Base-by-base conservation (phyloP, 1,140 invertebrate species). In the Caerostris darwini region DNA sequence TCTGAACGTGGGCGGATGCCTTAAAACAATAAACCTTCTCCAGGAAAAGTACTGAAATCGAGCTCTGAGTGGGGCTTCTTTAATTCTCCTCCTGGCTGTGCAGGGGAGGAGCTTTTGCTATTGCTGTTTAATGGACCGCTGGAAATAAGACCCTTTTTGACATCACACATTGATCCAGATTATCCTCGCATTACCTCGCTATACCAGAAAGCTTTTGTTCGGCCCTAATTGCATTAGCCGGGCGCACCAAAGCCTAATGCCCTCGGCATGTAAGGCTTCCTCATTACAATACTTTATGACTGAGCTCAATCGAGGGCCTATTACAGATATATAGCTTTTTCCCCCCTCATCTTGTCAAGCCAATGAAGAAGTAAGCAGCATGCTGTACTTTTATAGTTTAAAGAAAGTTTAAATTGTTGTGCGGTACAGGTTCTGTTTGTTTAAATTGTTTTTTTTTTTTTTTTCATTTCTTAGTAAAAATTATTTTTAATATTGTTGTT, bases 91-190 rank as follows among this genome's bases (percentile, higher is more conserved):
- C 14, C 19, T 50, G 19, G 19, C 34, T 10, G 34, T 34, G 5
- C 71, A 34, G 71, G 10, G 34, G 12, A 2, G 82, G 81, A 14
- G 53, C 53, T 83, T 58, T 61, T 67, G 58, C 85, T 87, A 64
- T 87, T 87, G 58, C 59, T 64, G 85, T 87, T 87, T 87, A 87
- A 87, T 87, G 85, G 85, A 67, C 64, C 85, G 59, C 57, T 54
- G 5, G 85, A 87, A 87, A 64, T 87, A 87, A 87, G 57, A 59
- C 85, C 58, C 58, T 50, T 53, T 87, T 50, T 59, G 85, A 87
- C 59, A 64, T 64, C 85, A 64, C 85, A 87, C 59, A 87, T 87
- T 12, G 56, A 8, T 14, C 59, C 34, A 50, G 85, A 87, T 87
- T 87, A 87, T 58, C 14, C 8, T 12, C 85, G 85, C 58, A 87